Evolutionary conservation across 2,797 vertebrate genomes (phyloP).

Genomic region (Muscicapa striata): DNA sequence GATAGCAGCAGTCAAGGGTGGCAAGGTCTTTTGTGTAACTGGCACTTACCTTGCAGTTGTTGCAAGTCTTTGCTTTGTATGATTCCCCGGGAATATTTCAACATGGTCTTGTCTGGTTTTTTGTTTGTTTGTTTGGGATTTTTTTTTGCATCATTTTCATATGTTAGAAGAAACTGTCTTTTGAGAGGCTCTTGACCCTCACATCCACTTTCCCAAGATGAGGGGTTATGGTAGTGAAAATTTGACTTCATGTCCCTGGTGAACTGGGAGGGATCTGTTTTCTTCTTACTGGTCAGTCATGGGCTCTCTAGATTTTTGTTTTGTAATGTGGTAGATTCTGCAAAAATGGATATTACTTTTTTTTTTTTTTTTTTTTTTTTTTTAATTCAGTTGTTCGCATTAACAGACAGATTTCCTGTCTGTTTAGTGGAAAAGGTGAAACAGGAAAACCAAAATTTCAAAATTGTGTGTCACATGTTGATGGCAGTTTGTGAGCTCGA

Average conservation of each 20-base stretch:
- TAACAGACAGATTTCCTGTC: background rate
- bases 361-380: background rate
- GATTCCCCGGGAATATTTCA: background rate
- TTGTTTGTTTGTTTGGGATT: background rate
- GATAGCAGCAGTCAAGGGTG: background rate
- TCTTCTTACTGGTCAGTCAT: background rate
- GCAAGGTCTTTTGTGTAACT: fast-evolving
- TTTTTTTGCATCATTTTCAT: background rate
- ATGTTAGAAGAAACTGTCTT: background rate
- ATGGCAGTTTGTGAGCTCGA: background rate
- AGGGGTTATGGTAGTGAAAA: background rate
- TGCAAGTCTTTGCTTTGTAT: background rate
- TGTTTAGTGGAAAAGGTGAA: background rate
- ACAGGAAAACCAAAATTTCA: conserved; percentile 28
- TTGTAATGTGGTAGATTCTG: background rate
- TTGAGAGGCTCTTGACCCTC: background rate
- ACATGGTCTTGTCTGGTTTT: background rate
- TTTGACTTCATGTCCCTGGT: background rate
- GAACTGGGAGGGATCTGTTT: background rate
- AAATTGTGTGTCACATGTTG: background rate
- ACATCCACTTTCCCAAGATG: background rate
- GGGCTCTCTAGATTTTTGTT: background rate
- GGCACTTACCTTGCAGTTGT: background rate
- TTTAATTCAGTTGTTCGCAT: background rate
- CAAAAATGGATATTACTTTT: background rate